Evolutionary conservation across 1,140 invertebrate genomes (phyloP).

Genomic region (Diplogasteroides magnus): DNA sequence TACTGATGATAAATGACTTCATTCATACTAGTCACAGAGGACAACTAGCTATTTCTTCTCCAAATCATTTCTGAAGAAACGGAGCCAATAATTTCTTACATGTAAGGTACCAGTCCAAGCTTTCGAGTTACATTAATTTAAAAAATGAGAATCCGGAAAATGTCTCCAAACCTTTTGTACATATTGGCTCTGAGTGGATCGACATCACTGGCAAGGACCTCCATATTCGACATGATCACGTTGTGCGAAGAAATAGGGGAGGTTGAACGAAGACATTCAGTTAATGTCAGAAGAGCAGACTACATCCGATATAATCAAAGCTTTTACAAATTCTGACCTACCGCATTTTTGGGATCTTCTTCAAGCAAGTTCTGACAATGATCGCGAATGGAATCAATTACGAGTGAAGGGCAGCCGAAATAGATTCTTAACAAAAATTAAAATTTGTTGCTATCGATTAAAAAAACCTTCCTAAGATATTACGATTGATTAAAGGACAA

Average conservation of each 20-base stretch:
- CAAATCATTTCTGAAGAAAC: slow-evolving; percentile 9
- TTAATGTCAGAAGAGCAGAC: slow-evolving; percentile 14
- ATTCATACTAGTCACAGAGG: too few species aligned
- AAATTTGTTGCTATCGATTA: too few species aligned
- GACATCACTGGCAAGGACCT: neutral
- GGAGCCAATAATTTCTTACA: slow-evolving; percentile 8
- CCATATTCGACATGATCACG: slow-evolving; percentile 14
- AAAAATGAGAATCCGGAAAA: neutral
- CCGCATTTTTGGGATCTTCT: neutral
- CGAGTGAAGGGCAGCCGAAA: neutral
- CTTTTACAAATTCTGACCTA: neutral
- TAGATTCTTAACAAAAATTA: neutral
- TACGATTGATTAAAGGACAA: too few species aligned
- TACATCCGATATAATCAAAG: neutral
- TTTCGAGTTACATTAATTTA: neutral
- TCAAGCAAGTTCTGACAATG: neutral
- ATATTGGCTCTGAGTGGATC: slow-evolving; percentile 10
- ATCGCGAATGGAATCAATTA: neutral
- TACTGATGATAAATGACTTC: too few species aligned
- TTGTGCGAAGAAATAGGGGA: slow-evolving; percentile 2
- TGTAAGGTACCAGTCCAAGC: slow-evolving; percentile 3
- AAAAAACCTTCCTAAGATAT: too few species aligned
- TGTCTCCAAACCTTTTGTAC: slow-evolving; percentile 5
- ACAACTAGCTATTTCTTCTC: too few species aligned
- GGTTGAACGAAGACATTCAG: slow-evolving; percentile 8